These are phyloP conservation scores for Lemur catta DNA, from an alignment of 2,797 vertebrate species.

Conservation along the genomic window DNA sequence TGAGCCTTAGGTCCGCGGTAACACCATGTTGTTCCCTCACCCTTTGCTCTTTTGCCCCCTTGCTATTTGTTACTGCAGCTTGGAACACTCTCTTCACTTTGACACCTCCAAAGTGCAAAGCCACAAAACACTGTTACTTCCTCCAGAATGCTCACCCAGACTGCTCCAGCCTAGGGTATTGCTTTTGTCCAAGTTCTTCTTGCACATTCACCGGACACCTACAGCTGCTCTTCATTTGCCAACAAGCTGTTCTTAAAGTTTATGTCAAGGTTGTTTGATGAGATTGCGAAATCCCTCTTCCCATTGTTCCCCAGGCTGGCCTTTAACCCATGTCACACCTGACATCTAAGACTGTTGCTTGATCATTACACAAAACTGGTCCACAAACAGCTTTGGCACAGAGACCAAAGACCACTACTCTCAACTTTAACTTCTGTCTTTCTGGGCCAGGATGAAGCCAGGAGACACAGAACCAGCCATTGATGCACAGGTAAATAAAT, in stretches of 20 bases:
- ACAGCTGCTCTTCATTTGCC: background rate
- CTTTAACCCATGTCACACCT: background rate
- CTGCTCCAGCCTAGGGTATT: background rate
- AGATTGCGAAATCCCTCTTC: background rate
- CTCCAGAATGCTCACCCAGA: background rate
- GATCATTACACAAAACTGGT: background rate
- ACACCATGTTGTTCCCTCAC: background rate
- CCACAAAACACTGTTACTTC: background rate
- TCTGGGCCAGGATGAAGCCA: background rate
- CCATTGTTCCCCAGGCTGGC: background rate
- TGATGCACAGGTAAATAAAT: background rate
- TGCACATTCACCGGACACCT: background rate
- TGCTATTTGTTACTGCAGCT: background rate
- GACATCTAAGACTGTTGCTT: background rate
- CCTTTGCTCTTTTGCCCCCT: background rate
- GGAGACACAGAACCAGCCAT: background rate
- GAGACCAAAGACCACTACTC: background rate
- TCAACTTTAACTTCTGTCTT: background rate
- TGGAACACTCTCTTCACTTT: background rate
- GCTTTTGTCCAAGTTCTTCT: background rate
- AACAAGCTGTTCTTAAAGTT: background rate
- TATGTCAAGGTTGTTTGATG: background rate
- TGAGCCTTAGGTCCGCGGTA: background rate
- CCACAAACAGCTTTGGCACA: background rate
- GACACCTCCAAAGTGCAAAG: background rate